A percentile compares a stretch with the other conserved stretches of the same genome.
phyloP scores from a whole-genome alignment of 1,140 invertebrate genomes.

The Neodiprion pinetum region DNA sequence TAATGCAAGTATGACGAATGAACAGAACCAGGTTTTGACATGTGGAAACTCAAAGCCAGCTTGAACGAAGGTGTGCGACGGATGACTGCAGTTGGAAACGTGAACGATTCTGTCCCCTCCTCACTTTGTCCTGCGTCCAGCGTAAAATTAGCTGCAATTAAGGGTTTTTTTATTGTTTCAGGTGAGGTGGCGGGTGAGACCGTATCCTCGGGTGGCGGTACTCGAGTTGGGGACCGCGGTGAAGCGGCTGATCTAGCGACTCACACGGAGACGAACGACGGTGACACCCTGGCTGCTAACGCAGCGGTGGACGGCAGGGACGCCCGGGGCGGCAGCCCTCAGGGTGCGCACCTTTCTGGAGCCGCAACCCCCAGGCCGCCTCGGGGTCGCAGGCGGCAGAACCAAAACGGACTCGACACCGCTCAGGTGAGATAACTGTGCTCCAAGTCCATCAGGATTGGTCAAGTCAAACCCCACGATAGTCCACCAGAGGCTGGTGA shows the following conservation, averaged over 20 bases:
- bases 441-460: neutral
- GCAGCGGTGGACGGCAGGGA: slow-evolving; percentile 60
- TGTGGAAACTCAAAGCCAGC: too few relatives aligned
- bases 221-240: slow-evolving; percentile 49
- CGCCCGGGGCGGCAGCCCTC: slow-evolving; percentile 60
- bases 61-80: too few relatives aligned
- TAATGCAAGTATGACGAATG: too few relatives aligned
- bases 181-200: slow-evolving; percentile 60
- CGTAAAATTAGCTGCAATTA: neutral
- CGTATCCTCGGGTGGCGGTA: slow-evolving; percentile 41
- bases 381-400: slow-evolving; percentile 53
- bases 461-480: neutral
- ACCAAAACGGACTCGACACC: slow-evolving; percentile 59
- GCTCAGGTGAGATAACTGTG: slow-evolving; percentile 47
- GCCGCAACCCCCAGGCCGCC: slow-evolving; percentile 55
- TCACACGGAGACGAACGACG: slow-evolving; percentile 56
- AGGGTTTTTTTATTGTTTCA: slow-evolving; percentile 33
- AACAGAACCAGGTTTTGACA: too few relatives aligned
- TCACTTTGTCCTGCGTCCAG: neutral
- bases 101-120: slow-evolving; percentile 10
- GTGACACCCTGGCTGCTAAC: slow-evolving; percentile 60
- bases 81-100: neutral
- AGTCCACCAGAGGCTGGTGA: too few relatives aligned
- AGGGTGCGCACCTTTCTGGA: slow-evolving; percentile 53
- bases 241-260: slow-evolving; percentile 58